Evolutionary conservation across 2,113 vertebrate genomes (phyloP).

Genomic region (Lynx canadensis): DNA sequence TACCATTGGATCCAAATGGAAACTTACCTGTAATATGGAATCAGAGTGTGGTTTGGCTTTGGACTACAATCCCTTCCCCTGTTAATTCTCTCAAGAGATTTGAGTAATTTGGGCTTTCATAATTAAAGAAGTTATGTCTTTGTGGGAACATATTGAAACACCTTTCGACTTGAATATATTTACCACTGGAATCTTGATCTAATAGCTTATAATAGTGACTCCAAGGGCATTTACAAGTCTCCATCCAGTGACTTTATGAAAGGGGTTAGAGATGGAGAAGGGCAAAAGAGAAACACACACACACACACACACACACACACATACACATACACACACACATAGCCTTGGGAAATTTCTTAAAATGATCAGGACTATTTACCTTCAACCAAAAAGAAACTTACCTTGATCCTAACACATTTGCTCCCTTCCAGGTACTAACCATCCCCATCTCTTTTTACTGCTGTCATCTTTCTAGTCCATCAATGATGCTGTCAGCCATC

Average conservation of each 20-base stretch:
- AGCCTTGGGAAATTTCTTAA: background rate
- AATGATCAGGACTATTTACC: background rate
- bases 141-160: constrained; percentile 58
- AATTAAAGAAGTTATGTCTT: constrained; percentile 56
- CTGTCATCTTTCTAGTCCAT: background rate
- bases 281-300: no score
- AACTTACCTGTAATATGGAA: background rate
- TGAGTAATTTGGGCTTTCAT: constrained; percentile 52
- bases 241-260: background rate
- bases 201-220: background rate
- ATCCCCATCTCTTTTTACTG: background rate
- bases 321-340: background rate
- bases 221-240: background rate
- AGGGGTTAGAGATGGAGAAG: background rate
- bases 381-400: background rate
- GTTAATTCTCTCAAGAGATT: constrained; percentile 45
- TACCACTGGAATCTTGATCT: background rate
- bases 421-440: background rate
- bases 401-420: background rate
- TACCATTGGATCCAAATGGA: constrained; percentile 39
- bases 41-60: background rate
- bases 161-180: constrained; percentile 9
- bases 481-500: background rate
- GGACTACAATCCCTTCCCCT: background rate
- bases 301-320: background rate